Percentiles rank a stretch among this genome's conserved stretches.
Conservation (phyloP, 2,888 invertebrate genomes). For the Tubulanus polymorphus region DNA sequence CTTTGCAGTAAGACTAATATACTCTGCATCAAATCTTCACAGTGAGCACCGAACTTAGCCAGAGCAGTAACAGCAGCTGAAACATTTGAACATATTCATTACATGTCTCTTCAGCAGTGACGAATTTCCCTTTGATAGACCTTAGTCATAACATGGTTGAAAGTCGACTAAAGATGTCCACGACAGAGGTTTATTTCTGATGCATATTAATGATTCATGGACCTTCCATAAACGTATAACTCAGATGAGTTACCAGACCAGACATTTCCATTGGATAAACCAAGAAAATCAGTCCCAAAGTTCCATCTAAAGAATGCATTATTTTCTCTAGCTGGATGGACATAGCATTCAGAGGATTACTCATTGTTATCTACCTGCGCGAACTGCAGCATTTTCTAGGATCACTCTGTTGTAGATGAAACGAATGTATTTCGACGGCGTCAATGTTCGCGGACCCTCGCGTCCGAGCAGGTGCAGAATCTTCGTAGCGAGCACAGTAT, state of each 20-base stretch:
- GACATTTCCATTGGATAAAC: too few relatives aligned
- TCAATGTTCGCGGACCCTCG: slow-evolving; percentile 93
- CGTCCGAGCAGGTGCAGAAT: slow-evolving; percentile 93
- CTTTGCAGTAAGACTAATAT: slow-evolving; percentile 64
- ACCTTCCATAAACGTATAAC: too few relatives aligned
- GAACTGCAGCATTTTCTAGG: slow-evolving; percentile 88
- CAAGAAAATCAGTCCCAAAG: neutral
- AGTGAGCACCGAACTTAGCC: slow-evolving; percentile 95
- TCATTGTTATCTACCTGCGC: slow-evolving; percentile 60
- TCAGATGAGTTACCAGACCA: too few relatives aligned
- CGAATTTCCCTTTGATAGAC: too few relatives aligned
- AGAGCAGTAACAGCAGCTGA: slow-evolving; percentile 92
- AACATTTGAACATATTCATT: neutral
- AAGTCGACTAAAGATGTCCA: too few relatives aligned
- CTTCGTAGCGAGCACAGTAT: slow-evolving; percentile 90
- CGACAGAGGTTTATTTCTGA: too few relatives aligned
- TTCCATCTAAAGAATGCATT: neutral
- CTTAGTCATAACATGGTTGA: too few relatives aligned
- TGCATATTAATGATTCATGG: too few relatives aligned
- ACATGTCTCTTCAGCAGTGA: too few relatives aligned
- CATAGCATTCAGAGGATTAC: too few relatives aligned
- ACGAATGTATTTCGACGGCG: slow-evolving; percentile 74
- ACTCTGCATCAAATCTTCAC: slow-evolving; percentile 81
- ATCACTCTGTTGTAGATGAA: slow-evolving; percentile 76
- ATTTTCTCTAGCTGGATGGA: too few relatives aligned